Evolutionary conservation across 1,140 invertebrate species (phyloP), one percentile per base, ranked within the genome.

Genomic region (Drosophila lacteicornis): DNA sequence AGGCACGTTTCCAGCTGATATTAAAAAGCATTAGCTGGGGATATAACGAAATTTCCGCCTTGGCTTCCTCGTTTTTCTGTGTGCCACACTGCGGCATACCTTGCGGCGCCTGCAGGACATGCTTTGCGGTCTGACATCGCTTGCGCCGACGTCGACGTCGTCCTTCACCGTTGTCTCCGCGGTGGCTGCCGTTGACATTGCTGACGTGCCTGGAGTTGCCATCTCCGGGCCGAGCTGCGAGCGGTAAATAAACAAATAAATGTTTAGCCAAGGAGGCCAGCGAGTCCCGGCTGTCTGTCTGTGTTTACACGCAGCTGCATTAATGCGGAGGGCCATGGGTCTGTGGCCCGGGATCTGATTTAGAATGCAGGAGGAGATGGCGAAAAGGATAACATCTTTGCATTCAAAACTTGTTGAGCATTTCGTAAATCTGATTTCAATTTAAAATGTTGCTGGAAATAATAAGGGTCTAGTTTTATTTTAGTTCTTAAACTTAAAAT

Each of bases 211-310:
- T 33, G 56, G 46, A 74, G 63, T 46, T 42, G 40, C 27, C 61
- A 55, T 22, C 67, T 33, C 38, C 25, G 38, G 38, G 61, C 61
- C 25, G 38, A 43, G 61, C 61, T 55, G 33, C 46, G 38, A 73
- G 67, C 69, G 67, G 68, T 59, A 69, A 70, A 55, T 57, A 80
- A 80, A 76, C 79, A 80, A 80, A 80, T 69, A 65, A 65, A 81
- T 80, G 46, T 62, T 68, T 60, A 43, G 65, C 74, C 74, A 76
- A 50, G 46, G 33, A 36, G 59, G 19, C 43, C 71, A 42, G 19
- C 50, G 43, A 56, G 13, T 56, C 33, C 55, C 50, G 49, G 47
- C 36, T 47, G 46, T 30, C 36, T 57, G 74, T 38, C 33, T 45
- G 43, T 76, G 73, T 55, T 56, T 75, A 73, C 51, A 47, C 55